These are phyloP conservation scores for Drosophila barbarae DNA, from an alignment of 2,888 invertebrate species.

Conservation along the genomic window DNA sequence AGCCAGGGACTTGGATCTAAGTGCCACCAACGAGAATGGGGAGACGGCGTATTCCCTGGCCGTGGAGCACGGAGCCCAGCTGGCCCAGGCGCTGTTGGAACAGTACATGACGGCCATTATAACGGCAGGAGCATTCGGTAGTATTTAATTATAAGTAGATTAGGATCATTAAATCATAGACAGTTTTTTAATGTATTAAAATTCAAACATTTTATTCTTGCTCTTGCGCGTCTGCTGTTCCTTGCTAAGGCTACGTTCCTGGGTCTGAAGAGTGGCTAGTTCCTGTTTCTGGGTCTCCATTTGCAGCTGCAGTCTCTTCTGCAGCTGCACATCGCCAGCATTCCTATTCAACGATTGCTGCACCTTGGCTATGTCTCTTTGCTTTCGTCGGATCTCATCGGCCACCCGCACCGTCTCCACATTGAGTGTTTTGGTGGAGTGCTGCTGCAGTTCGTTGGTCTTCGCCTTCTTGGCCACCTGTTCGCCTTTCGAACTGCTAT, in stretches of 20 bases:
- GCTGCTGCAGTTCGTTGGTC: slow-evolving; percentile 79
- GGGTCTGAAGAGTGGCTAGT: slow-evolving; percentile 82
- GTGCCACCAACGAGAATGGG: slow-evolving; percentile 88
- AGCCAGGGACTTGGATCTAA: slow-evolving; percentile 89
- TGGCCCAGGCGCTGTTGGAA: slow-evolving; percentile 89
- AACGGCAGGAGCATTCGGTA: slow-evolving; percentile 58
- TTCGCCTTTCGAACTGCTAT: slow-evolving; percentile 29
- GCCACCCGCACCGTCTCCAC: slow-evolving; percentile 87
- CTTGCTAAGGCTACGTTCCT: slow-evolving; percentile 83
- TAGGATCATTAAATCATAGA: not conserved
- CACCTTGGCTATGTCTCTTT: slow-evolving; percentile 84
- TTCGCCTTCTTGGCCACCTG: slow-evolving; percentile 64
- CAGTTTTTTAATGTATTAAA: slow-evolving; percentile 79
- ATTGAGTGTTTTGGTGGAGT: slow-evolving; percentile 85
- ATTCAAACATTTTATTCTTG: slow-evolving; percentile 87
- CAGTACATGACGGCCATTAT: slow-evolving; percentile 80
- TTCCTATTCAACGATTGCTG: slow-evolving; percentile 85
- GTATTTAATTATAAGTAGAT: slow-evolving; percentile 24
- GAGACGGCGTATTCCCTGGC: slow-evolving; percentile 92
- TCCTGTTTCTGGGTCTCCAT: slow-evolving; percentile 84
- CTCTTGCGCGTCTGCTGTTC: slow-evolving; percentile 87
- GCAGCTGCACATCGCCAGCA: slow-evolving; percentile 82
- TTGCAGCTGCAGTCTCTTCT: slow-evolving; percentile 83
- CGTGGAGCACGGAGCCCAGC: slow-evolving; percentile 83
- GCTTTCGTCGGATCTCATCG: slow-evolving; percentile 85